Conservation (phyloP, 2,113 vertebrate species). For the Alouatta palliata region DNA sequence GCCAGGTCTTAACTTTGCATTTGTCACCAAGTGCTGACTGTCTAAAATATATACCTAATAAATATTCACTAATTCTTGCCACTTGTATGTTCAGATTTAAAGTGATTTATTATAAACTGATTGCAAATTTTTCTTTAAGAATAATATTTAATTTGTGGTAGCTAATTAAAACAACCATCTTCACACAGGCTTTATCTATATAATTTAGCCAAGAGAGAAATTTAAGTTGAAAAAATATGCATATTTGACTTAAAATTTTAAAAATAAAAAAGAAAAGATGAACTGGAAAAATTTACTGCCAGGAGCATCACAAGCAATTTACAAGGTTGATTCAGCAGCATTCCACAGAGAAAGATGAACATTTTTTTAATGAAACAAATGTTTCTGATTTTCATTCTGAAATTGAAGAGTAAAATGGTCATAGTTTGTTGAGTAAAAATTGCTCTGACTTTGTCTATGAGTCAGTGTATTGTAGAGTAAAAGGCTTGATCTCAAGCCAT, state of each 20-base stretch:
- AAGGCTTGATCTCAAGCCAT: neutral
- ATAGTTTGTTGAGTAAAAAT: conserved; percentile 5
- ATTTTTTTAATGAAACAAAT: neutral
- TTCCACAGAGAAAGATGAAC: neutral
- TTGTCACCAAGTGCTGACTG: neutral
- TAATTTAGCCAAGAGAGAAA: neutral
- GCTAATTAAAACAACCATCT: neutral
- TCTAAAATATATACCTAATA: neutral
- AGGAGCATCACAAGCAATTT: neutral
- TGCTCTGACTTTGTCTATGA: conserved; percentile 16
- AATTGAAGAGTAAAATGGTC: conserved; percentile 22
- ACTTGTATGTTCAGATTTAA: neutral
- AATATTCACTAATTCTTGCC: neutral
- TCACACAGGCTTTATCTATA: neutral
- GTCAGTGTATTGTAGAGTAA: conserved; percentile 9
- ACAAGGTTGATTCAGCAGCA: neutral
- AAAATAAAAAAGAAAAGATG: neutral
- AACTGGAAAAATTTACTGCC: neutral
- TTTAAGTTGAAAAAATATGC: neutral
- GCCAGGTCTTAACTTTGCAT: neutral
- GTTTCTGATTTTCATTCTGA: conserved; percentile 24
- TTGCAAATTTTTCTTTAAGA: neutral
- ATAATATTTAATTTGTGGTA: neutral
- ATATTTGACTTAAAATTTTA: neutral
- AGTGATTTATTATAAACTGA: neutral